phyloP scores from a whole-genome alignment of 2,888 invertebrate species.

The Drosophila nigricruria region DNA sequence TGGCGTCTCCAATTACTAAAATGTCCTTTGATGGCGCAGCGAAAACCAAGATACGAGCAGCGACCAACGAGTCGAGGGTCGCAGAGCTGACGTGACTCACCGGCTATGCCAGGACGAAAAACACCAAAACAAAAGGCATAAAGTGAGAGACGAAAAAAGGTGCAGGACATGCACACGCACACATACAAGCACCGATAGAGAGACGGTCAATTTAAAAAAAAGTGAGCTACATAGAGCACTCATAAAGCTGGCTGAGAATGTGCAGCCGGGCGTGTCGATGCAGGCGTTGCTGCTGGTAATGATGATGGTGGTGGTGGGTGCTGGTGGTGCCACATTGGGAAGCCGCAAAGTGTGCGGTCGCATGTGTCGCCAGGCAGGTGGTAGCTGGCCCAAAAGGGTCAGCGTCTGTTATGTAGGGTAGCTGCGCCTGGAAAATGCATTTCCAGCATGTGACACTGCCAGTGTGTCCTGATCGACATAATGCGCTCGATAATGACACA shows the following conservation, averaged over 20 bases:
- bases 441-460: conserved; percentile 45
- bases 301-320: conserved; percentile 15
- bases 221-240: conserved; percentile 42
- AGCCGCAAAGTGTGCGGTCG: conserved; percentile 78
- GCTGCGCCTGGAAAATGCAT: conserved; percentile 62
- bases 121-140: conserved; percentile 33
- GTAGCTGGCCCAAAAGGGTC: conserved; percentile 55
- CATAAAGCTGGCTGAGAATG: conserved; percentile 71
- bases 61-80: conserved; percentile 12
- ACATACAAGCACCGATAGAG: neutral
- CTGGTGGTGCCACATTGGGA: conserved; percentile 51
- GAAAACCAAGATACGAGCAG: conserved; percentile 35
- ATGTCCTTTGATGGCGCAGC: conserved; percentile 36
- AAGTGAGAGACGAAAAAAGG: conserved; percentile 38
- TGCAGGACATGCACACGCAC: conserved; percentile 45
- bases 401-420: conserved; percentile 66
- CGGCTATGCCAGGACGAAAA: conserved; percentile 38
- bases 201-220: conserved; percentile 47
- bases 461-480: conserved; percentile 40
- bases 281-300: conserved; percentile 3
- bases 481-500: conserved; percentile 32
- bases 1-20: conserved; percentile 68
- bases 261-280: conserved; percentile 64
- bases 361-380: conserved; percentile 65
- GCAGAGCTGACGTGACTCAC: conserved; percentile 63